phyloP scores from a whole-genome alignment of 2,888 invertebrate genomes.

The Didymodactylos carnosus region DNA sequence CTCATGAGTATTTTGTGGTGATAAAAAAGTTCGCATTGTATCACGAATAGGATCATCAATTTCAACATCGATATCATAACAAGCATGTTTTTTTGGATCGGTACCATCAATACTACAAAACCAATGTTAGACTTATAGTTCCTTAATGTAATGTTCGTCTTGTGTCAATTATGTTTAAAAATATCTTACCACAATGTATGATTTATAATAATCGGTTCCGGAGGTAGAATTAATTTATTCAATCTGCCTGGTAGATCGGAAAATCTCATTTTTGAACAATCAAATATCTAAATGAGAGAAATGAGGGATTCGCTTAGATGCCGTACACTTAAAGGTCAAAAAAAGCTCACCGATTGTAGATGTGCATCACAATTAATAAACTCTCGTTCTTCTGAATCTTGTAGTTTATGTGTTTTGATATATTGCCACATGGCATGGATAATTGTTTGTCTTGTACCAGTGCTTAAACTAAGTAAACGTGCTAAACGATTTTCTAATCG shows the following conservation, averaged over 20 bases:
- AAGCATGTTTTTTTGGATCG: constrained; percentile 91
- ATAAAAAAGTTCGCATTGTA: constrained; percentile 12
- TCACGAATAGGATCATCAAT: constrained; percentile 36
- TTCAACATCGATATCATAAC: constrained; percentile 98
- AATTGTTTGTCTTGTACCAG: constrained; percentile 83
- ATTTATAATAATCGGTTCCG: constrained; percentile 97
- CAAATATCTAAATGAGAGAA: constrained; percentile 5
- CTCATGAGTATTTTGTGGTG: constrained; percentile 3
- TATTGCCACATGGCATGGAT: constrained; percentile 98
- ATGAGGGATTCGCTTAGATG: neutral
- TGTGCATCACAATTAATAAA: constrained; percentile 91
- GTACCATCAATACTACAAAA: constrained; percentile 49
- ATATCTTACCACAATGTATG: constrained; percentile 39
- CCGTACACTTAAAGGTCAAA: neutral
- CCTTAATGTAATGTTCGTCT: constrained; percentile 19
- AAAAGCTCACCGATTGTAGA: constrained; percentile 35
- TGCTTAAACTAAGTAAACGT: constrained; percentile 81
- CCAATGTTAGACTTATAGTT: no score
- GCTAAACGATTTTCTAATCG: constrained; percentile 89
- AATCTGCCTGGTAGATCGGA: constrained; percentile 91
- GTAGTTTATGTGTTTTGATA: constrained; percentile 66
- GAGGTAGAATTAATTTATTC: constrained; percentile 77
- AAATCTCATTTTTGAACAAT: constrained; percentile 60
- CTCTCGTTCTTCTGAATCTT: constrained; percentile 85
- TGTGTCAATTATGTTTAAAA: constrained; percentile 45